Base-by-base conservation (phyloP, 2,797 vertebrate species). In the Gymnoscopelus microlampas region DNA sequence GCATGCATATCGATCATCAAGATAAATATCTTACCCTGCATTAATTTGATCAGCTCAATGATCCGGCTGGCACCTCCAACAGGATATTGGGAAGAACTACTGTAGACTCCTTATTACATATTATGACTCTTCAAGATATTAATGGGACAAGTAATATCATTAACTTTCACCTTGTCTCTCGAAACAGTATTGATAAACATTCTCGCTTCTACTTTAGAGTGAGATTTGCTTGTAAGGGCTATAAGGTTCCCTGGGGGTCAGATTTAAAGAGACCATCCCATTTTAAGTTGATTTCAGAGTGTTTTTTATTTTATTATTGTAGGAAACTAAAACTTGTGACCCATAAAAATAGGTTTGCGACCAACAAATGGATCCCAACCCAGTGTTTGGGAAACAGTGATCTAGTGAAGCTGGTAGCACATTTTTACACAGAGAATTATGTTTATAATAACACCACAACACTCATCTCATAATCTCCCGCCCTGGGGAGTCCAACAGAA, bases 21-120 rank as follows among this genome's bases (percentile, higher is more conserved):
- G 58, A 67, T 53, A 19, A 67, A 58, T 49, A 55, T 66, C 53
- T 48, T 56, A 56, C 63, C 63, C 50, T 26, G n/a, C 50, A 54
- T 39, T 53, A n/a, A 65, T 12, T 63, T 53, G n/a, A 39, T 39
- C 29, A 65, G 63, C 29, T 35, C 51, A 65, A 65, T 65, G 63
- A 65, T 65, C 29, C 51, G 50, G 8, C 63, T 35, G 15, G 50
- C 63, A 12, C 63, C 29, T 44, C 29, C n/a, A 55, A 23, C 35
- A 66, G 53, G 51, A 66, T 66, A 66, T 66, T 66, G 53, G 63
- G 54, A 67, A 67, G 14, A 67, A 67, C 54, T 66, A n/a, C n/a
- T n/a, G n/a, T n/a, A 23, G 63, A 51, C 53, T 50, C 65, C 19
- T 55, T 67, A 58, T 35, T 35, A 35, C 32, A 35, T 35, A 58